Base-by-base conservation (phyloP, 2,888 invertebrate species). In the Aricia artaxerxes region DNA sequence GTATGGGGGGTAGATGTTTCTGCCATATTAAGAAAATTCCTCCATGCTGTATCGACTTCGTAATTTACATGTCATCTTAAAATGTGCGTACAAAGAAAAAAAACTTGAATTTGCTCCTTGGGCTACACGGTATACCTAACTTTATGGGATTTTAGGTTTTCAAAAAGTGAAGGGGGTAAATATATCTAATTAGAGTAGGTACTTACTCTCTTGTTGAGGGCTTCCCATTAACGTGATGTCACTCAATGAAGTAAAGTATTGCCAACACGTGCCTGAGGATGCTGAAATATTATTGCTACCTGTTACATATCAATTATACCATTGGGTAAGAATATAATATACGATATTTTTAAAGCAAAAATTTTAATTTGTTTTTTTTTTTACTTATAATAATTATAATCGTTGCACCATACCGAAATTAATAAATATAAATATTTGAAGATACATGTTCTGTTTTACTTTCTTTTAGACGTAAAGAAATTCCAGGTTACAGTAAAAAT, bases 171-270 rank as follows among this genome's bases (percentile, higher is more conserved):
- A 7, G 44, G 6, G 1, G 49, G 3, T 49, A 57, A 57, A 57
- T 0, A 57, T 16, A 49, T 49, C 9, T 9, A 11, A 11, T 49
- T 64, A 4, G 31, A 11, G 3, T 76, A 35, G 35, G 35, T 35
- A 78, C 64, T 77, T 80, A 81, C 82, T 76, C 57, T 53, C 60
- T 31, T 81, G 80, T 77, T 40, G 76, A 35, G 16, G 38, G 1
- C 81, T 80, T 24, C 77, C 64, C 1, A 69, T 40, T 73, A 82
- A 79, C 2, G 77, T 77, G 7, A 82, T 44, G 24, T 82, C 82
- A 35, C 44, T 73, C 13, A 82, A 64, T 1, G 81, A 35, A 11
- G 82, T 81, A 75, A 81, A 82, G 78, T 82, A 82, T 80, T 82
- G 82, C 82, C 82, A 82, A 64, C 77, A 77, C 2, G 24, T 31